A percentile compares a stretch with the other conserved stretches of the same genome.
Evolutionary conservation across 2,888 invertebrate genomes (phyloP).

Genomic region (Xanthostigma xanthostigma): DNA sequence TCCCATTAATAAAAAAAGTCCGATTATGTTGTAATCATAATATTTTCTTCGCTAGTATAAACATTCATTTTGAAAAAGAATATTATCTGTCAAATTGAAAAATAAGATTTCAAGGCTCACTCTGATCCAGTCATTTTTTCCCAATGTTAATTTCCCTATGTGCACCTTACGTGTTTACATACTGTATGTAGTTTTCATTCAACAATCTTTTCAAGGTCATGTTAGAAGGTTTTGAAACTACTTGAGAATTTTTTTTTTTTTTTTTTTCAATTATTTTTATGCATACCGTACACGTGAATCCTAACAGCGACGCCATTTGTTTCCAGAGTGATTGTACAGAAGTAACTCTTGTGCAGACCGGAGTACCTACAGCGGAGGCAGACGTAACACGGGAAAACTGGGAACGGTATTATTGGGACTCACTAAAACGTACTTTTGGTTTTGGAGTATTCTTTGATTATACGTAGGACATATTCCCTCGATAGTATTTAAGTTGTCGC

Average conservation of each 20-base stretch:
- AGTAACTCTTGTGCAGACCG: slow-evolving; percentile 64
- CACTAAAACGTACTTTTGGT: slow-evolving; percentile 85
- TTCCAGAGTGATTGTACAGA: slow-evolving; percentile 68
- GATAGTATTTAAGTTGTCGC: too few species aligned
- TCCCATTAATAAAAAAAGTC: too few species aligned
- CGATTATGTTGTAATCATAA: too few species aligned
- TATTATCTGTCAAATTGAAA: too few species aligned
- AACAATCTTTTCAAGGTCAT: too few species aligned
- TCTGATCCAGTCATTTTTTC: too few species aligned
- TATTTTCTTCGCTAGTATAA: too few species aligned
- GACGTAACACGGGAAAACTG: slow-evolving; percentile 76
- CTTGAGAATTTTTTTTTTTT: neutral
- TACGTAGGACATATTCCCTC: neutral
- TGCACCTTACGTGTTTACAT: too few species aligned
- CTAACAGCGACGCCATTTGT: slow-evolving; percentile 9
- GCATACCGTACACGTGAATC: neutral
- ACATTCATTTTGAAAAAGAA: too few species aligned
- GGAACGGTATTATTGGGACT: slow-evolving; percentile 88
- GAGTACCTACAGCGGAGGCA: slow-evolving; percentile 68
- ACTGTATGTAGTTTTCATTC: too few species aligned
- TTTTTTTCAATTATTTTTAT: neutral
- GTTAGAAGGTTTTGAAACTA: neutral
- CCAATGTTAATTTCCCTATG: too few species aligned
- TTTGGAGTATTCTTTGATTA: slow-evolving; percentile 54
- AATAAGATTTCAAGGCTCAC: too few species aligned